Evolutionary conservation across 2,797 vertebrate species (phyloP), one percentile per base, ranked within the genome.

Genomic region (Oreortyx pictus): DNA sequence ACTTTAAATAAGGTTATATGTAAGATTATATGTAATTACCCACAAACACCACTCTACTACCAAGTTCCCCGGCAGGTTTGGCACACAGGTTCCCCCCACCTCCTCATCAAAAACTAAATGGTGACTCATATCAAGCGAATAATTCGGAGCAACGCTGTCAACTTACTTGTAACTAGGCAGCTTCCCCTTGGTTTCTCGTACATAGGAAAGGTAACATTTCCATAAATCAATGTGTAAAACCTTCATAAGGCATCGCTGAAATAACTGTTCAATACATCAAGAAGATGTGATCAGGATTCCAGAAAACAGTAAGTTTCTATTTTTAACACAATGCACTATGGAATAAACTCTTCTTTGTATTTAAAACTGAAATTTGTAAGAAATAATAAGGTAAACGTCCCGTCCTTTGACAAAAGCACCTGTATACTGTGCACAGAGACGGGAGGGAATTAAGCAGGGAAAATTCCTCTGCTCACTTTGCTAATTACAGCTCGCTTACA

Each of bases 201-300:
- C 99, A 94, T 99, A 99, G 37, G 99, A 99, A 97, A 99, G 99
- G 96, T 99, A 99, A 97, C 99, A 99, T 97, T 99, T 99, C 99
- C 99, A 99, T 92, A 99, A 98, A 98, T 99, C 99, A 94, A 99
- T 99, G 98, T 99, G 99, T 95, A 99, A 98, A 95, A 99, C 99
- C 97, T 99, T 99, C 99, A 99, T 99, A 96, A 99, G 98, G 97
- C 99, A 99, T 97, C 99, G 98, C 97, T 99, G 99, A 98, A 99
- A 99, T 93, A 99, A 97, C 99, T 99, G 96, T 82, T 94, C 95
- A 95, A 95, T 50, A 96, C 72, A 97, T 68, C 82, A 90, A 97
- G 94, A 96, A 97, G 75, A 97, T 1, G 87, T 82, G 86, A 95
- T 97, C 88, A 97, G 93, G 87, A 95, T 87, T 91, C 59, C 44